Conservation (phyloP, 2,888 invertebrate species). For the Eilema depressum region DNA sequence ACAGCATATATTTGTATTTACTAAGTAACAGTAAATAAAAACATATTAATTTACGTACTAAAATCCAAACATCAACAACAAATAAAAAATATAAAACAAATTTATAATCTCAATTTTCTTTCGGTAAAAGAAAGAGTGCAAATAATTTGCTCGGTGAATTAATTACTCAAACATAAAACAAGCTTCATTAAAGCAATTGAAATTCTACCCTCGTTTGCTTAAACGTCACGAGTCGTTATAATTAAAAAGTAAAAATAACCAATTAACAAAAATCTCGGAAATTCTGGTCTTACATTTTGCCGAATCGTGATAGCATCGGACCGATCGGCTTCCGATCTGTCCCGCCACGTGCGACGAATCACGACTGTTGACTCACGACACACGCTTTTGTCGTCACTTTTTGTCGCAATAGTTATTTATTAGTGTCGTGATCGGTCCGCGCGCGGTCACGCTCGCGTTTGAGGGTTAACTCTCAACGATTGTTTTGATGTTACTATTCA, state of each 20-base stretch:
- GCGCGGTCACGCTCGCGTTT: conserved; percentile 46
- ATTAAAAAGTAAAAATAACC: conserved; percentile 54
- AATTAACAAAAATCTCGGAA: conserved; percentile 38
- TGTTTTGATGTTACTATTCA: conserved; percentile 52
- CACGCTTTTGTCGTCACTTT: conserved; percentile 53
- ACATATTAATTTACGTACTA: neutral
- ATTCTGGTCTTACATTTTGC: conserved; percentile 35
- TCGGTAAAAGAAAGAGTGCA: conserved; percentile 39
- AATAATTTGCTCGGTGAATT: conserved; percentile 45
- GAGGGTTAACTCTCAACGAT: conserved; percentile 47
- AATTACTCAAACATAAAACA: conserved; percentile 46
- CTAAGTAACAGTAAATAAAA: neutral
- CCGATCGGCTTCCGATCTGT: conserved; percentile 52
- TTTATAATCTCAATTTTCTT: conserved; percentile 13
- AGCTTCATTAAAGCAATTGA: conserved; percentile 50
- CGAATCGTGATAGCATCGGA: conserved; percentile 47
- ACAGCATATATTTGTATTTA: neutral
- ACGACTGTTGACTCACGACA: conserved; percentile 51
- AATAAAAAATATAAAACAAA: neutral
- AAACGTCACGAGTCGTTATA: conserved; percentile 52
- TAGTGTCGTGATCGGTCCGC: conserved; percentile 49
- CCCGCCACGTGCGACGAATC: conserved; percentile 52
- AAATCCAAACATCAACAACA: conserved; percentile 24
- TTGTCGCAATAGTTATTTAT: conserved; percentile 56
- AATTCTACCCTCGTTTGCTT: conserved; percentile 49